Evolutionary conservation across 2,888 invertebrate genomes (phyloP), one percentile per base, ranked within the genome.

Genomic region (Lasioglossum villosulum): DNA sequence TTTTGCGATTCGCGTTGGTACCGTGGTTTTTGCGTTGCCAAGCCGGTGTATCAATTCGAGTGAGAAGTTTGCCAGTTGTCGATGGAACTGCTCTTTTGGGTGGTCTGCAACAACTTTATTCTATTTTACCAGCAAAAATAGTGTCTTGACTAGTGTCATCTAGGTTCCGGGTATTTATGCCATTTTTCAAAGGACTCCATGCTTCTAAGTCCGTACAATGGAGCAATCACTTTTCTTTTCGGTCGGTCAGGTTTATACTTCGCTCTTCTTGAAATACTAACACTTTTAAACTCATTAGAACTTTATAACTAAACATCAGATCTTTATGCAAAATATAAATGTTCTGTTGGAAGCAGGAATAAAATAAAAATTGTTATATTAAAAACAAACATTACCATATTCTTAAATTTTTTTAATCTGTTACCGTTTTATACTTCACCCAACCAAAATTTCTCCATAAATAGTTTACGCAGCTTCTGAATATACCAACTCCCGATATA

Each of bases 1-100:
- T 84, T 77, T 19, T n/a, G 56, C n/a, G 14, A 19, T 37, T 73
- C 68, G 77, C 59, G 72, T 52, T 30, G 84, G 78, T 42, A 75
- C 56, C 52, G 19, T 6, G 37, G 70, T 84, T 84, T 78, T 84
- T 83, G 74, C 12, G 2, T 16, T 52, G 39, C 12, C 42, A n/a
- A 63, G 48, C 12, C 45, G 48, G 56, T 14, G 68, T 30, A 34
- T 52, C 71, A 16, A 74, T 66, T 45, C 78, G 27, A 30, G 10
- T 42, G 59, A 45, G n/a, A 66, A 63, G 48, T 70, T 74, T n/a
- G 23, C 42, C 45, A 19, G 52, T 45, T 3, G 37, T 4, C 73
- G 56, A 63, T 34, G n/a, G 52, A n/a, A 45, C 39, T n/a, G 37
- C n/a, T 19, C n/a, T 66, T 52, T 45, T 68, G 34, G 37, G 68